phyloP scores from a whole-genome alignment of 2,113 vertebrate species.

The Rhinogobius similis region DNA sequence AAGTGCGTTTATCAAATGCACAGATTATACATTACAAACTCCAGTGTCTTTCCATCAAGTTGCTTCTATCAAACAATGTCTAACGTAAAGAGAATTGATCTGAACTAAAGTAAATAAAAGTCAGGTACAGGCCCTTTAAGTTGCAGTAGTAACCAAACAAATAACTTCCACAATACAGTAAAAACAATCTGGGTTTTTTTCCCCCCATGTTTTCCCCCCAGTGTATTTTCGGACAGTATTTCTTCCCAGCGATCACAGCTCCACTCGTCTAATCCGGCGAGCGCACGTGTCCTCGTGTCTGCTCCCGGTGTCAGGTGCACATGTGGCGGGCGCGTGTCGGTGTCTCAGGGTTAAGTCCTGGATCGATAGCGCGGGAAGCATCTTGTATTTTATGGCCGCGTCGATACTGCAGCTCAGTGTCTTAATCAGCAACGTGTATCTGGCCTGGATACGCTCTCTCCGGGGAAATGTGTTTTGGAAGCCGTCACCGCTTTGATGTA shows the following conservation, averaged over 20 bases:
- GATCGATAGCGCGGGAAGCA: constrained; percentile 59
- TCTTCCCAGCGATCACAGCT: neutral
- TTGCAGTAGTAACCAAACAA: too few relatives aligned
- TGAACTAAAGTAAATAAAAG: too few relatives aligned
- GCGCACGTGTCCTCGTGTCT: neutral
- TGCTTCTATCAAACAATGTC: too few relatives aligned
- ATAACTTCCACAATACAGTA: too few relatives aligned
- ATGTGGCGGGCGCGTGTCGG: constrained; percentile 3
- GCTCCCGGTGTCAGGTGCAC: constrained; percentile 10
- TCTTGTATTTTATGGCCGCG: constrained; percentile 58
- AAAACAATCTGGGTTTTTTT: too few relatives aligned
- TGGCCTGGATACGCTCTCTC: constrained; percentile 55
- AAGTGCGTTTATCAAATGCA: too few relatives aligned
- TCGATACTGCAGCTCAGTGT: constrained; percentile 62
- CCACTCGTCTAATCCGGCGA: neutral
- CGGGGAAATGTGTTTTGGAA: constrained; percentile 47
- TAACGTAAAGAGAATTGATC: too few relatives aligned
- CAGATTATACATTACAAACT: too few relatives aligned
- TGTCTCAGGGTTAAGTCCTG: constrained; percentile 25
- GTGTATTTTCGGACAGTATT: neutral
- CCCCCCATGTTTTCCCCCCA: neutral
- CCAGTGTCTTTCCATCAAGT: too few relatives aligned
- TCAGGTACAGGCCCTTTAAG: too few relatives aligned
- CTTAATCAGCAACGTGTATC: constrained; percentile 70
- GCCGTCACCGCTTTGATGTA: constrained; percentile 34